These are phyloP conservation scores for Calameuta filiformis DNA, from an alignment of 2,888 invertebrate genomes.

Conservation along the genomic window DNA sequence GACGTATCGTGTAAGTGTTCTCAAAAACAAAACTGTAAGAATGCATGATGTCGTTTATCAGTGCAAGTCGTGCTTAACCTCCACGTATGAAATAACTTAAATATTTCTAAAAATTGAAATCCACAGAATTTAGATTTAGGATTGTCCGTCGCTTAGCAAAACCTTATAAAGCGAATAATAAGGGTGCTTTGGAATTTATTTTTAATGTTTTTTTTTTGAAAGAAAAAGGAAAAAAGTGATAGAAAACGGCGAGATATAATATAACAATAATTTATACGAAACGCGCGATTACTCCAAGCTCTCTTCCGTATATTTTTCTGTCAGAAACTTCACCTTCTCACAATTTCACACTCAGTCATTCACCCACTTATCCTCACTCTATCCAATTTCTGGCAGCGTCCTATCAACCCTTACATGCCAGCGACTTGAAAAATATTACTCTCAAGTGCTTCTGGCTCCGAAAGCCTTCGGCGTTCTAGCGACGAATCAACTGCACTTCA, in stretches of 20 bases:
- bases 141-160: not conserved
- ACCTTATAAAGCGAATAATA: not conserved
- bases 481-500: not conserved
- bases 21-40: not conserved
- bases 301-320: not conserved
- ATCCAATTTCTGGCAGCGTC: not conserved
- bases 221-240: not conserved
- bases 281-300: not conserved
- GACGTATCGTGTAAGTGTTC: not conserved
- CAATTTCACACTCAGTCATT: not conserved
- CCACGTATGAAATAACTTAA: not conserved
- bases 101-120: not conserved
- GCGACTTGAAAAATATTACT: not conserved
- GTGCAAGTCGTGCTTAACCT: not conserved
- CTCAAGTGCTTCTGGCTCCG: not conserved
- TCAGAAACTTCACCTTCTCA: not conserved
- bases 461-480: not conserved
- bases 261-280: not conserved
- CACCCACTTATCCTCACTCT: not conserved
- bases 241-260: not conserved
- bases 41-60: not conserved
- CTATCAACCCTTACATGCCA: not conserved
- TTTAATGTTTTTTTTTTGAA: not conserved
- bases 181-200: not conserved
- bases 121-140: not conserved